Conservation (phyloP, 2,797 vertebrate genomes). For the Chloroceryle amazona region DNA sequence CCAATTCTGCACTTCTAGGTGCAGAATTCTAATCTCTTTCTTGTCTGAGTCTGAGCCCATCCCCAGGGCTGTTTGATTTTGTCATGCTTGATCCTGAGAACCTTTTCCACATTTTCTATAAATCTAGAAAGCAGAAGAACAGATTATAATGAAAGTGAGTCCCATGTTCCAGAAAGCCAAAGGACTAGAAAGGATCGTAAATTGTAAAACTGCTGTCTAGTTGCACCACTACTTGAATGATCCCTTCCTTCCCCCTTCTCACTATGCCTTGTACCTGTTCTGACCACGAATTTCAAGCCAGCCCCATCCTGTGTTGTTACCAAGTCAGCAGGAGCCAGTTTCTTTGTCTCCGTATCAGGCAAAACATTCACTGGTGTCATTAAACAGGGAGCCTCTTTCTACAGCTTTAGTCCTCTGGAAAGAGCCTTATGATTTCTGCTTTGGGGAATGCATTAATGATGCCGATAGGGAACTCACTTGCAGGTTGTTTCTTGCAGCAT, state of each 20-base stretch:
- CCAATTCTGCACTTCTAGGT: neutral
- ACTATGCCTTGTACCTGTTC: neutral
- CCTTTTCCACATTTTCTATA: neutral
- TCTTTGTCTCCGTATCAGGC: neutral
- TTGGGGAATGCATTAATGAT: slow-evolving; percentile 68
- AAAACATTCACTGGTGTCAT: neutral
- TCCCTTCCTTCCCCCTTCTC: neutral
- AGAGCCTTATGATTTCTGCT: slow-evolving; percentile 59
- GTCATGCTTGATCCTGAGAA: neutral
- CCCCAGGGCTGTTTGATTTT: neutral
- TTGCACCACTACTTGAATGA: neutral
- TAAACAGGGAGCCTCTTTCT: slow-evolving; percentile 20
- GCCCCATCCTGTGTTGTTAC: neutral
- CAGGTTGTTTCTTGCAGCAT: neutral
- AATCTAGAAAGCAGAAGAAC: neutral
- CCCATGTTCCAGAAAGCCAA: neutral
- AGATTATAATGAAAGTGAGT: neutral
- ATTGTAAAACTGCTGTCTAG: neutral
- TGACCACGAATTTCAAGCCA: neutral
- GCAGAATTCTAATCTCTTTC: neutral
- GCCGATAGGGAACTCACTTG: slow-evolving; percentile 34
- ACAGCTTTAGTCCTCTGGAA: neutral
- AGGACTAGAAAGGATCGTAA: neutral
- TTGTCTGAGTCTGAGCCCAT: rapidly evolving
- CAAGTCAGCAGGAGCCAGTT: neutral